Evolutionary conservation across 1,140 invertebrate species (phyloP).

Genomic region (Drosophila bocki): DNA sequence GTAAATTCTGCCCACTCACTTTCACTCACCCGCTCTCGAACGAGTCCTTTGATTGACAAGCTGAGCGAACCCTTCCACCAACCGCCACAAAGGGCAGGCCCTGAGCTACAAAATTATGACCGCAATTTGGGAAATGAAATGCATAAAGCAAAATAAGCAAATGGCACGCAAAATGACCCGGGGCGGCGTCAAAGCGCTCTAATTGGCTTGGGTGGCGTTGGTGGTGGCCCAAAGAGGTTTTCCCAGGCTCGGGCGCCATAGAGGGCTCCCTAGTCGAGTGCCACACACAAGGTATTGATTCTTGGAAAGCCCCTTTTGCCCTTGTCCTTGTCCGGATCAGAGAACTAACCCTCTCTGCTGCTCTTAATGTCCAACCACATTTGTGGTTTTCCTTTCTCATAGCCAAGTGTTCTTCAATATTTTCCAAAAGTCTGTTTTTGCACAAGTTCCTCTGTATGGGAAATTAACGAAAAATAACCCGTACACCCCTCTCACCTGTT

Average conservation of each 20-base stretch:
- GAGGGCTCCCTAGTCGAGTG: no score
- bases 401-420: background rate
- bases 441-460: background rate
- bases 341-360: background rate
- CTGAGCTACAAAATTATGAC: conserved; percentile 51
- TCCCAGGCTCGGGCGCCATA: background rate
- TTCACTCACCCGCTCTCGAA: background rate
- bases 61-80: background rate
- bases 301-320: background rate
- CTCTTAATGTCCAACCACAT: background rate
- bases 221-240: background rate
- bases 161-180: conserved; percentile 55
- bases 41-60: conserved; percentile 13
- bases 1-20: background rate
- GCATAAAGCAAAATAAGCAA: conserved; percentile 55
- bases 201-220: conserved; percentile 17
- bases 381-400: background rate
- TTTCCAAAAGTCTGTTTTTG: background rate
- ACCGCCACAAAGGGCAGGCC: conserved; percentile 20
- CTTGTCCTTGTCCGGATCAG: background rate
- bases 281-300: background rate
- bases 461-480: background rate
- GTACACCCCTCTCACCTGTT: background rate
- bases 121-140: conserved; percentile 56
- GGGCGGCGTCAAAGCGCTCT: conserved; percentile 53